Evolutionary conservation across 2,888 invertebrate genomes (phyloP).

Genomic region (Acanthosepion esculentum): DNA sequence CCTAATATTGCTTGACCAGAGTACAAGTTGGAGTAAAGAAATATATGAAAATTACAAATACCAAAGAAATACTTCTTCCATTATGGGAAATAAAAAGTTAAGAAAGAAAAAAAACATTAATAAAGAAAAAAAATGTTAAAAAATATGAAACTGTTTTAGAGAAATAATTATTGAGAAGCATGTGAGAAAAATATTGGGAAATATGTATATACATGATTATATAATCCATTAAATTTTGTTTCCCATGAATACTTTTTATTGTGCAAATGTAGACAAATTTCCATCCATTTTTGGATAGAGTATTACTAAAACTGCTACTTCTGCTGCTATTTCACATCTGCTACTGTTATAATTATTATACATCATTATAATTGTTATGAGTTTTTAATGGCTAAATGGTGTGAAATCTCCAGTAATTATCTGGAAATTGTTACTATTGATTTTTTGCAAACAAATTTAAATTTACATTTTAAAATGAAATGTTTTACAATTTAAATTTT

Average conservation of each 20-base stretch:
- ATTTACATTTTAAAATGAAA: not conserved
- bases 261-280: not conserved
- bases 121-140: not conserved
- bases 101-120: not conserved
- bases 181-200: too few species aligned
- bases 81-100: not conserved
- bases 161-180: not conserved
- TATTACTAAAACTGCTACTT: not conserved
- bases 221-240: conserved; percentile 33
- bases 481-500: not conserved
- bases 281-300: not conserved
- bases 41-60: not conserved
- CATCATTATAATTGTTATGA: not conserved
- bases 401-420: not conserved
- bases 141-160: not conserved
- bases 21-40: not conserved
- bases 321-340: conserved; percentile 11
- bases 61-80: not conserved
- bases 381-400: not conserved
- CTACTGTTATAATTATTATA: not conserved
- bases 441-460: not conserved
- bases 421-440: not conserved
- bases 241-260: not conserved
- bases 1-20: not conserved
- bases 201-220: not conserved